phyloP scores from a whole-genome alignment of 2,113 vertebrate species.

The Uropsilus gracilis region DNA sequence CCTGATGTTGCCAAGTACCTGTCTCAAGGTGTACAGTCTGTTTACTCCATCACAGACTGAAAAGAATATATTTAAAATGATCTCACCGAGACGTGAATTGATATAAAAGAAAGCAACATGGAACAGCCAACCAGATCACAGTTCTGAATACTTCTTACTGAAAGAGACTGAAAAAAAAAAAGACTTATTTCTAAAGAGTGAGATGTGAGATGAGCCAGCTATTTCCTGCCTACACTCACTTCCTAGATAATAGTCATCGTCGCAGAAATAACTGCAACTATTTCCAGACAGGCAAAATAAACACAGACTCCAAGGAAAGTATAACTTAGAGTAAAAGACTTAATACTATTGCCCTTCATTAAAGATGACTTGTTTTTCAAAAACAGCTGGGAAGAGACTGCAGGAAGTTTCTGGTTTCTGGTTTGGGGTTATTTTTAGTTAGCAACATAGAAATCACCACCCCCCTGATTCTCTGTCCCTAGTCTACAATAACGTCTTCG shows the following conservation, averaged over 20 bases:
- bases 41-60: not conserved
- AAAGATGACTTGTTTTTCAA: constrained; percentile 56
- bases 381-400: constrained; percentile 13
- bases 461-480: not conserved
- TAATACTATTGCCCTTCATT: constrained; percentile 57
- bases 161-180: constrained; percentile 5
- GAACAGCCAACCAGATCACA: not conserved
- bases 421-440: not conserved
- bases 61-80: not conserved
- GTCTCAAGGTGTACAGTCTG: not conserved
- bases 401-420: not conserved
- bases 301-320: constrained; percentile 66
- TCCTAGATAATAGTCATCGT: constrained; percentile 67
- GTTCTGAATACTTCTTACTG: not conserved
- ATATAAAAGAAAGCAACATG: not conserved
- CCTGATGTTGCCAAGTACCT: not conserved
- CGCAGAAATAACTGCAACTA: constrained; percentile 72
- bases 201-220: constrained; percentile 62
- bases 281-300: constrained; percentile 71
- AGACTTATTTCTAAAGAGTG: constrained; percentile 57
- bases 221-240: constrained; percentile 49
- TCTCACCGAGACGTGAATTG: not conserved
- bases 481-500: not conserved
- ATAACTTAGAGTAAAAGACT: constrained; percentile 58
- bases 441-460: not conserved